Conservation (phyloP, 2,113 vertebrate species). For the Gobius niger region DNA sequence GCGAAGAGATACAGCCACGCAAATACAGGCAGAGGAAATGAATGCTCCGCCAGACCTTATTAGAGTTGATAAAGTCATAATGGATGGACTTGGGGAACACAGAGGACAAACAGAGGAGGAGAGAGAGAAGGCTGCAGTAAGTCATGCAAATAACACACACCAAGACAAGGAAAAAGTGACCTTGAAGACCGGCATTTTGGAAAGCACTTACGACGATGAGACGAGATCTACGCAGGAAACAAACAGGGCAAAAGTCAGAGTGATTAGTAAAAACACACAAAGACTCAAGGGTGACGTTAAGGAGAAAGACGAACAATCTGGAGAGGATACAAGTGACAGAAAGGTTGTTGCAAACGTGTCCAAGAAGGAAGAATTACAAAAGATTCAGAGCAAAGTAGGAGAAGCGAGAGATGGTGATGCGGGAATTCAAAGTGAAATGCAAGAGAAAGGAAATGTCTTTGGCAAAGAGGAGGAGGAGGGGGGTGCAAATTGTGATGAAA, state of each 20-base stretch:
- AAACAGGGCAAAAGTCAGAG: slow-evolving; percentile 16
- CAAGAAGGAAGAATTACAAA: background rate
- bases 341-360: background rate
- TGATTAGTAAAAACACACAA: background rate
- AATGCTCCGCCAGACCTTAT: slow-evolving; percentile 53
- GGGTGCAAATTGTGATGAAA: slow-evolving; percentile 53
- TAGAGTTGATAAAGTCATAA: slow-evolving; percentile 54
- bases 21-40: slow-evolving; percentile 63
- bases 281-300: background rate
- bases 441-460: background rate
- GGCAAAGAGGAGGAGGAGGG: background rate
- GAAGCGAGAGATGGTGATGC: slow-evolving; percentile 45
- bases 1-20: slow-evolving; percentile 3
- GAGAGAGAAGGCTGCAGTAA: slow-evolving; percentile 55
- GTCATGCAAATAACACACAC: slow-evolving; percentile 8
- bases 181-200: too few relatives aligned
- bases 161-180: background rate
- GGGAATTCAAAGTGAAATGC: background rate
- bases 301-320: slow-evolving; percentile 17
- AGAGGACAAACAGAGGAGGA: slow-evolving; percentile 46
- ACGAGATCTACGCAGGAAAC: too few relatives aligned
- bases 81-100: slow-evolving; percentile 45
- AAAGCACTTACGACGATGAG: background rate
- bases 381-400: background rate
- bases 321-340: background rate